Conservation (phyloP, 2,797 vertebrate species). For the Phrynocephalus vlangalii region DNA sequence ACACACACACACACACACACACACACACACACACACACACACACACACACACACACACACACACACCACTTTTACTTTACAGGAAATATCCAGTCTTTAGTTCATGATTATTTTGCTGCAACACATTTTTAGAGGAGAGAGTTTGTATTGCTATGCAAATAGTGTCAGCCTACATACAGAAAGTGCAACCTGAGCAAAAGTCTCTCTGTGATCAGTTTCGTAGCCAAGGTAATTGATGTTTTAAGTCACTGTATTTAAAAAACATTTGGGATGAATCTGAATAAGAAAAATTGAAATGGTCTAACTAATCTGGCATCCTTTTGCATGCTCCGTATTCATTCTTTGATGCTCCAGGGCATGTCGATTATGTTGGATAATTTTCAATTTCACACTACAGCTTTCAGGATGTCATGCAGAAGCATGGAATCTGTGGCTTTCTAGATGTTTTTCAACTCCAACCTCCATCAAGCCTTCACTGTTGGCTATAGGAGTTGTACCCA, state of each 20-base stretch:
- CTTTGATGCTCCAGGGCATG: constrained; percentile 1
- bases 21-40: too few relatives aligned
- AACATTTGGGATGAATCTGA: neutral
- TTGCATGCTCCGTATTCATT: neutral
- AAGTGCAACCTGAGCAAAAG: too few relatives aligned
- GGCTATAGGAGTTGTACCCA: neutral
- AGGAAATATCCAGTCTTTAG: neutral
- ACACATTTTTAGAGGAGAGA: neutral
- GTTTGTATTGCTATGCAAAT: neutral
- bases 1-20: too few relatives aligned
- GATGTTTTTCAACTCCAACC: neutral
- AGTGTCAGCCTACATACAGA: too few relatives aligned
- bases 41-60: too few relatives aligned
- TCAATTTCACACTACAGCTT: neutral
- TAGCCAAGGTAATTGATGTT: neutral
- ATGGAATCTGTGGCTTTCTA: neutral
- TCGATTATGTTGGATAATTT: neutral
- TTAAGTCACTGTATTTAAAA: neutral
- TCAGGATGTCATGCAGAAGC: neutral
- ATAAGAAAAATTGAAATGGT: neutral
- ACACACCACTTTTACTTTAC: too few relatives aligned
- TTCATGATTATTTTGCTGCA: neutral
- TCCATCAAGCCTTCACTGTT: neutral
- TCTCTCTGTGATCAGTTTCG: too few relatives aligned
- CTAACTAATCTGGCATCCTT: neutral